Evolutionary conservation across 2,113 vertebrate species (phyloP), one percentile per base, ranked within the genome.

Genomic region (Electrona antarctica): DNA sequence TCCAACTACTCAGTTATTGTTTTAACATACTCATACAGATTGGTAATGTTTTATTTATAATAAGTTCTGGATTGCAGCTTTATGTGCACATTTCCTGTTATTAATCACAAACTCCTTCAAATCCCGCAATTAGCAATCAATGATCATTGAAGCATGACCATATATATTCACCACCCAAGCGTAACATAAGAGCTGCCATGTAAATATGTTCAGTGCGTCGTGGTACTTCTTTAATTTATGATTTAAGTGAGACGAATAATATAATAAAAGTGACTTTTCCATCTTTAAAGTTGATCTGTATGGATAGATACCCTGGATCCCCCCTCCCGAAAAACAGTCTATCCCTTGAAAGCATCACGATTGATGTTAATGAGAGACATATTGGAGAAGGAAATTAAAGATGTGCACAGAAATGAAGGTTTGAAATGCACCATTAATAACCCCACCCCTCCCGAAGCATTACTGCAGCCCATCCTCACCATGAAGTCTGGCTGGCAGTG

Each of bases 371-470:
- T 83, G 87, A 88, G 81, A 78, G 84, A 85, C 0, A 81, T 68
- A 73, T 78, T 6, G 5, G 76, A 76, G 84, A 41, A 85, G 78
- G 77, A 68, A 72, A 70, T 60, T 80, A 82, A 84, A 80, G 76
- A 85, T 67, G 56, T 72, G 76, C 70, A 79, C 72, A 69, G 48
- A 81, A 85, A 86, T 84, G 8, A 81, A 81, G 80, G 86, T 82
- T 87, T 87, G 80, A 81, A 85, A 81, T 86, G 87, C 85, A 86
- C 85, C 88, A 84, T 87, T 83, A 88, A 83, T 61, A 69, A 82
- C 78, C 78, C 67, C 70, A 81, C 86, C 33, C 33, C 33, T 41
- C 33, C 33, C 33, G 33, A 41, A 21, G 21, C 21, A 21, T 21
- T 21, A 41, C 33, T 41, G 33, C 33, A 41, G 1, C 33, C 33